Conservation (phyloP, 2,797 vertebrate genomes). For the Eulemur coronatus region DNA sequence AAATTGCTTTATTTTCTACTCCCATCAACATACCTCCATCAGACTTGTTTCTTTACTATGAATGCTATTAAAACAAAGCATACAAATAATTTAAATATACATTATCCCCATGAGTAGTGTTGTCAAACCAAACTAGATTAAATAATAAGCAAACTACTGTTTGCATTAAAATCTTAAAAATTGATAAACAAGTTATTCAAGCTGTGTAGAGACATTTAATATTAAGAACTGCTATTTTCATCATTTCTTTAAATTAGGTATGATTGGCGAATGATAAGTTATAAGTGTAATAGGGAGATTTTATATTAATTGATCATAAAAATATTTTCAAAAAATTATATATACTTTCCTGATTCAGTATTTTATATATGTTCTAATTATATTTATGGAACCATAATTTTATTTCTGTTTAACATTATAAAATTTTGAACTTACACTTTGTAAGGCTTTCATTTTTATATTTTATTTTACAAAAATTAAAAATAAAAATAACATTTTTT, state of each 20-base stretch:
- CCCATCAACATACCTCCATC: background rate
- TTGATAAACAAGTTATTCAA: background rate
- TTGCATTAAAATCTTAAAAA: background rate
- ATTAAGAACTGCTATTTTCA: background rate
- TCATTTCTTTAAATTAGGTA: background rate
- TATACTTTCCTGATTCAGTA: background rate
- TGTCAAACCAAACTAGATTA: background rate
- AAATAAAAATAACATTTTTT: background rate
- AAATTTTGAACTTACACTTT: background rate
- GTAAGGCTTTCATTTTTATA: background rate
- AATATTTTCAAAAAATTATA: background rate
- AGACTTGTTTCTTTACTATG: background rate
- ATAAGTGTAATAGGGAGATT: background rate
- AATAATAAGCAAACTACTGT: background rate
- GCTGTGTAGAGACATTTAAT: background rate
- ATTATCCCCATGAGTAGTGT: background rate
- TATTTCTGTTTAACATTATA: background rate
- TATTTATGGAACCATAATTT: background rate
- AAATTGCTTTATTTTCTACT: background rate
- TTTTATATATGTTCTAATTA: background rate
- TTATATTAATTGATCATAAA: background rate
- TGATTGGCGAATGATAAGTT: background rate
- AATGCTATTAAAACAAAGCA: background rate
- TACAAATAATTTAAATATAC: background rate
- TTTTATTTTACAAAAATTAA: background rate